These are phyloP conservation scores for Microcebus jonahi DNA, from an alignment of 2,113 vertebrate species.

Conservation along the genomic window DNA sequence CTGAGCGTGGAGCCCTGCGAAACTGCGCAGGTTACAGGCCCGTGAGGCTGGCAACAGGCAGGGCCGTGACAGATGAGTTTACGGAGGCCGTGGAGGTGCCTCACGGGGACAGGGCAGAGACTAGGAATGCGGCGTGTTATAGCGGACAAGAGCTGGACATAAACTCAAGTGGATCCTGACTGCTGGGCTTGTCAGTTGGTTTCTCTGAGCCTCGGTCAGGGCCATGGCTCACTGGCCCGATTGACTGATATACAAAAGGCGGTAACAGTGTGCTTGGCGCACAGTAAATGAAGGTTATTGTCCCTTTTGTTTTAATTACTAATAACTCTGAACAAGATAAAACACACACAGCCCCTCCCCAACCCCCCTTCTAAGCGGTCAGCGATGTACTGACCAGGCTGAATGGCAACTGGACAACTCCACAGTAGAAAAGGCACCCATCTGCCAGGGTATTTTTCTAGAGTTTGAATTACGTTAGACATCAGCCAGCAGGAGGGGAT, in stretches of 20 bases:
- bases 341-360: neutral
- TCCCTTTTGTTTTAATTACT: neutral
- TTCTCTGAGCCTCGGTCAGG: neutral
- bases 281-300: neutral
- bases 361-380: neutral
- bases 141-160: neutral
- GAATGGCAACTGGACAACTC: neutral
- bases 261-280: neutral
- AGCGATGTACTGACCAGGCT: too few species aligned
- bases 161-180: neutral
- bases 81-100: neutral
- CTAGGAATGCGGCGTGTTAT: neutral
- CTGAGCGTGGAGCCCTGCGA: neutral
- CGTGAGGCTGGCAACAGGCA: neutral
- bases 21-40: neutral
- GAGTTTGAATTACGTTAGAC: neutral
- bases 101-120: fast-evolving
- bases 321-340: neutral
- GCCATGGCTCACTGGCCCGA: neutral
- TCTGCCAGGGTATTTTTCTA: neutral
- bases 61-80: neutral
- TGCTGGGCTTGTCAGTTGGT: neutral
- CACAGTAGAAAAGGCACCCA: neutral
- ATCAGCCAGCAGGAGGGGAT: neutral
- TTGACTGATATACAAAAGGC: neutral